These are phyloP conservation scores for Dicyrtoma fusca DNA, from an alignment of 2,888 invertebrate species.

Conservation along the genomic window DNA sequence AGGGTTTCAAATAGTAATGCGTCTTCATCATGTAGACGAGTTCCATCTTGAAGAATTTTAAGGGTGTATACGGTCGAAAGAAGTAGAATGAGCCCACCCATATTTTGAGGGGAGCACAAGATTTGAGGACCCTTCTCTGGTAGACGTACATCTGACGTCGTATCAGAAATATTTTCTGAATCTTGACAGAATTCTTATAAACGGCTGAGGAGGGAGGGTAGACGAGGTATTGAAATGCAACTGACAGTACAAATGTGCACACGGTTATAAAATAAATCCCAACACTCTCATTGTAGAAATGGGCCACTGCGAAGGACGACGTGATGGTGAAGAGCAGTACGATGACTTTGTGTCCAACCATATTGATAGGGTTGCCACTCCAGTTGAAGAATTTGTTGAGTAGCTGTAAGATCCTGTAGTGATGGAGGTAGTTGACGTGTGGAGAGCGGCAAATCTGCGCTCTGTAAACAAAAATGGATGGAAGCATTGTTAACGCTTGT, in stretches of 20 bases:
- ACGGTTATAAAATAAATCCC: no score
- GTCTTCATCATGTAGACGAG: slow-evolving; percentile 7
- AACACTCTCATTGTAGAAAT: no score
- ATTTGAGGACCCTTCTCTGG: slow-evolving; percentile 13
- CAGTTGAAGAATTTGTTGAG: background rate
- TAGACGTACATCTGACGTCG: background rate
- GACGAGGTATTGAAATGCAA: no score
- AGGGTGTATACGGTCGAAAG: slow-evolving; percentile 13
- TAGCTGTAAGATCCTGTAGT: background rate
- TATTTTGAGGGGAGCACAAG: slow-evolving; percentile 23
- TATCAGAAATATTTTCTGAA: slow-evolving; percentile 8
- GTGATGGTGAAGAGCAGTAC: no score
- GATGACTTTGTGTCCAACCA: no score
- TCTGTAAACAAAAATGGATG: no score
- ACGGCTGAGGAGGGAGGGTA: no score
- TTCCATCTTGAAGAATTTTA: slow-evolving; percentile 29
- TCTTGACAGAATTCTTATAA: background rate
- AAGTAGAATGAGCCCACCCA: slow-evolving; percentile 8
- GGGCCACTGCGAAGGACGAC: no score
- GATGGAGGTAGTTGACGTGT: background rate
- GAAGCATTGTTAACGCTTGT: no score
- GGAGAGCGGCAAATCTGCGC: background rate
- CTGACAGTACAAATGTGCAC: no score
- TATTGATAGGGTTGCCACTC: background rate
- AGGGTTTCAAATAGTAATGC: slow-evolving; percentile 4